These are phyloP conservation scores for Sthenelais limicola DNA, from an alignment of 2,888 invertebrate species.

Conservation along the genomic window DNA sequence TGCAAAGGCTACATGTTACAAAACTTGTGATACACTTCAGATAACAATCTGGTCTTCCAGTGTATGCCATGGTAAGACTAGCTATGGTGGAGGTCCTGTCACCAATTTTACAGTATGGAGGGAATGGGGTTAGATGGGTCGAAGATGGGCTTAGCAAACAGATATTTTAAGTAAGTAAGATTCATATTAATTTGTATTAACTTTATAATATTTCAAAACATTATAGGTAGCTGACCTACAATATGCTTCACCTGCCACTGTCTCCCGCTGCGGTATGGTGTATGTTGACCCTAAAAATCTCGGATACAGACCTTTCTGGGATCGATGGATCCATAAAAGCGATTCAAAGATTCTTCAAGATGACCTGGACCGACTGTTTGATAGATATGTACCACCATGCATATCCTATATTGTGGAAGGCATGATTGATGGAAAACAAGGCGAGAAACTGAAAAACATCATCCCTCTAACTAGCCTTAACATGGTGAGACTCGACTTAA, in stretches of 20 bases:
- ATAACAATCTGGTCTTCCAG: background rate
- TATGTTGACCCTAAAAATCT: conserved; percentile 94
- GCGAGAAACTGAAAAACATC: conserved; percentile 83
- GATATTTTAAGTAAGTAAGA: no score
- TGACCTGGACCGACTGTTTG: conserved; percentile 76
- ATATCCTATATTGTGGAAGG: conserved; percentile 84
- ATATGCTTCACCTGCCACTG: conserved; percentile 93
- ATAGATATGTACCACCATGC: conserved; percentile 82
- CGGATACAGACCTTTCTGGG: conserved; percentile 89
- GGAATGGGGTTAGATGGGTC: background rate
- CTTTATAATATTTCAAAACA: no score
- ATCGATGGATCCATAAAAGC: conserved; percentile 79
- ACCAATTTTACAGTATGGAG: background rate
- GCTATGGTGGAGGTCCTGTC: no score
- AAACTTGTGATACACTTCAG: background rate
- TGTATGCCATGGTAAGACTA: no score
- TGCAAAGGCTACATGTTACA: background rate
- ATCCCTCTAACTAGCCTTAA: conserved; percentile 89
- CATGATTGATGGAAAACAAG: conserved; percentile 78
- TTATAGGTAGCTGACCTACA: conserved; percentile 88
- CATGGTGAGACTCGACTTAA: conserved; percentile 79
- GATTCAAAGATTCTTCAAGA: conserved; percentile 55
- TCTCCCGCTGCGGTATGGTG: conserved; percentile 94
- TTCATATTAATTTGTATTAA: no score
- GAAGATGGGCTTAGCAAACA: no score